phyloP scores from a whole-genome alignment of 2,888 invertebrate genomes.

The Masnerella sp. region DNA sequence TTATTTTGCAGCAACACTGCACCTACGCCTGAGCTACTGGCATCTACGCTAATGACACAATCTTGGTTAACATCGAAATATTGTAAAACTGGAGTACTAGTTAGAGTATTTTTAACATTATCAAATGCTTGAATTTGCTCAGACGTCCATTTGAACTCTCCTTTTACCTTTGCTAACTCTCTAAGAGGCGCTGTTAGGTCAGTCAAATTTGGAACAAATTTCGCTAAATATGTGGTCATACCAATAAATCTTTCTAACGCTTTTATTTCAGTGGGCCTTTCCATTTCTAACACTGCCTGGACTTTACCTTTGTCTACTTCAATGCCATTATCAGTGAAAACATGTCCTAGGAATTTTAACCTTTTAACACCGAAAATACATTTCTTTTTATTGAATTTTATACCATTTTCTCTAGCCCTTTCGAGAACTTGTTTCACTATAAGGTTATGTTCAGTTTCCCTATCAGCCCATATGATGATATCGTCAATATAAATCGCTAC shows the following conservation, averaged over 20 bases:
- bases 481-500: slow-evolving; percentile 66
- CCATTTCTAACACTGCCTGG: slow-evolving; percentile 60
- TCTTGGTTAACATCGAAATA: slow-evolving; percentile 55
- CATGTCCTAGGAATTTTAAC: slow-evolving; percentile 65
- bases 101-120: slow-evolving; percentile 47
- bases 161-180: slow-evolving; percentile 11
- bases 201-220: slow-evolving; percentile 65
- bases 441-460: slow-evolving; percentile 17
- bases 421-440: slow-evolving; percentile 31
- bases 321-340: slow-evolving; percentile 58
- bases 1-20: slow-evolving; percentile 59
- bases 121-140: slow-evolving; percentile 52
- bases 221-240: slow-evolving; percentile 64
- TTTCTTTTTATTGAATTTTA: slow-evolving; percentile 60
- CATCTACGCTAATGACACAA: slow-evolving; percentile 57
- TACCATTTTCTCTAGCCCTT: slow-evolving; percentile 53
- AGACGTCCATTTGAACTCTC: background rate
- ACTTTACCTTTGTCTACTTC: slow-evolving; percentile 59
- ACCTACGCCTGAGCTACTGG: slow-evolving; percentile 58
- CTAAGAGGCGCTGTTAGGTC: slow-evolving; percentile 10
- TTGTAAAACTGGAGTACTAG: slow-evolving; percentile 40
- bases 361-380: slow-evolving; percentile 58
- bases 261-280: slow-evolving; percentile 34
- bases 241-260: slow-evolving; percentile 64
- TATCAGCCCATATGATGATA: slow-evolving; percentile 57